These are phyloP conservation scores for Microctonus aethiopoides DNA, from an alignment of 2,888 invertebrate genomes.

Conservation along the genomic window DNA sequence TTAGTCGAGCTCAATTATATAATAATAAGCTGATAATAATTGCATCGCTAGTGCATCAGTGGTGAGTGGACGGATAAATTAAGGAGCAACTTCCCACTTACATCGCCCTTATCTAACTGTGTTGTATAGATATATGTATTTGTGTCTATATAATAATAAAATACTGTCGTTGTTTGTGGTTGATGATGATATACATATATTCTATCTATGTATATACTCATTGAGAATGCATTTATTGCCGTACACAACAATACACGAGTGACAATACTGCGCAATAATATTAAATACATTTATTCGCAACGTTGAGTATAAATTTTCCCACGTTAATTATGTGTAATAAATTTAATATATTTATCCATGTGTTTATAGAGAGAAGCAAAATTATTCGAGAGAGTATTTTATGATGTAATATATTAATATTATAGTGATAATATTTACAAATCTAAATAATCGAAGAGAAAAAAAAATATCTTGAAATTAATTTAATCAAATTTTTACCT, in stretches of 20 bases:
- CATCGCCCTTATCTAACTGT: conserved; percentile 42
- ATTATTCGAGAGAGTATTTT: no score
- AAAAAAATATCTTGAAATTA: no score
- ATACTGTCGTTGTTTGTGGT: neutral
- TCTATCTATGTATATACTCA: neutral
- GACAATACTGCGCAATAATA: neutral
- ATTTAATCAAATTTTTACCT: no score
- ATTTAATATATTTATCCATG: neutral
- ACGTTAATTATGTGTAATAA: neutral
- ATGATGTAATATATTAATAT: no score
- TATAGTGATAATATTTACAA: no score
- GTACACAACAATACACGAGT: neutral
- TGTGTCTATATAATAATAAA: neutral
- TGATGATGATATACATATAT: conserved; percentile 1
- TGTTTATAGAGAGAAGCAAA: no score
- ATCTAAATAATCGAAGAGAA: no score
- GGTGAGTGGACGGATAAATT: conserved; percentile 50
- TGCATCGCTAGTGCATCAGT: conserved; percentile 62
- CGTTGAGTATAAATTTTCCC: neutral
- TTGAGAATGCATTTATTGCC: neutral
- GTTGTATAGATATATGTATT: neutral
- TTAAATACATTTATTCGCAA: neutral
- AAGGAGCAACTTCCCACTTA: conserved; percentile 56
- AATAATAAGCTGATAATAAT: conserved; percentile 67
- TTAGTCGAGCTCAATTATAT: conserved; percentile 62